Conservation (phyloP, 2,113 vertebrate species). For the Eptesicus fuscus region DNA sequence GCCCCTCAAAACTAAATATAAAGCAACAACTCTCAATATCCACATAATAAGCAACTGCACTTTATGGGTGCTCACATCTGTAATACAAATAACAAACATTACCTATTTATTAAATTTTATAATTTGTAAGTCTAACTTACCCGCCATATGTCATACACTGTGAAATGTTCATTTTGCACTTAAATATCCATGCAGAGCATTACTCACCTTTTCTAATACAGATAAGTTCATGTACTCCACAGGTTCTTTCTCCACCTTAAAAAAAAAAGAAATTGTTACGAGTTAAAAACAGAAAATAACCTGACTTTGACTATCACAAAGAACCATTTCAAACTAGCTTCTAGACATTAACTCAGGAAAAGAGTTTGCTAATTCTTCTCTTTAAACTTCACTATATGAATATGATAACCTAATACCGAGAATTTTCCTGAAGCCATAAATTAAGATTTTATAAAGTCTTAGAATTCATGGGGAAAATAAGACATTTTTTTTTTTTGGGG, state of each 20-base stretch:
- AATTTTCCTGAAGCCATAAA: neutral
- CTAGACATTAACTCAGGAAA: conserved; percentile 6
- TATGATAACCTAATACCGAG: neutral
- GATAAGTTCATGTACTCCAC: conserved; percentile 98
- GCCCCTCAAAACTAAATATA: neutral
- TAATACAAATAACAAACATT: neutral
- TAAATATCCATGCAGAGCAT: neutral
- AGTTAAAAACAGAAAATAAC: conserved; percentile 46
- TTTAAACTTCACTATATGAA: neutral
- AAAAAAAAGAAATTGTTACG: conserved; percentile 74
- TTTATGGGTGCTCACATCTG: neutral
- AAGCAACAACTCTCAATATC: neutral
- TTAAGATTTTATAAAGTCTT: neutral
- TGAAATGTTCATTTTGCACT: neutral
- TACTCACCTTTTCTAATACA: conserved; percentile 97
- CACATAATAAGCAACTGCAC: neutral
- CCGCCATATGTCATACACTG: neutral
- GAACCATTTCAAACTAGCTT: neutral
- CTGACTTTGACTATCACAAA: neutral
- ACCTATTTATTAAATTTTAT: conserved; percentile 9
- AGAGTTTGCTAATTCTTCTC: conserved; percentile 5
- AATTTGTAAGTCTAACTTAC: conserved; percentile 16
- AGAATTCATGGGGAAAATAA: neutral
- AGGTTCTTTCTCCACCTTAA: conserved; percentile 96
- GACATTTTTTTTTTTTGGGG: no score